Evolutionary conservation across 2,797 vertebrate genomes (phyloP), one percentile per base, ranked within the genome.

Genomic region (Catharus ustulatus): DNA sequence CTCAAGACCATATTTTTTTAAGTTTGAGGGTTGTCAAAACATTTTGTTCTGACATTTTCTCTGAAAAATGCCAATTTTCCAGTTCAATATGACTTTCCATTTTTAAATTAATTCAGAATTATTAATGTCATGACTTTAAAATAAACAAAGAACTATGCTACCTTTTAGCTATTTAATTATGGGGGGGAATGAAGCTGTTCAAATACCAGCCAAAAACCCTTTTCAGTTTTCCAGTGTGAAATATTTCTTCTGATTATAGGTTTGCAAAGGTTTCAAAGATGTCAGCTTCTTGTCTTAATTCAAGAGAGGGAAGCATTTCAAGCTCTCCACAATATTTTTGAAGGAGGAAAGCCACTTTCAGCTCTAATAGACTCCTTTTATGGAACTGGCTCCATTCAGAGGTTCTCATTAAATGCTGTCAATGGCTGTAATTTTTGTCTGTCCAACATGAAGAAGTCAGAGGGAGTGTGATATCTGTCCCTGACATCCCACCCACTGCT

Each of bases 31-130:
- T 62, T 97, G 91, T 93, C 92, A 96, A 92, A 96, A 92, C 83
- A 93, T 90, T 94, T 96, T 88, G 62, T 91, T 63, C 84, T 93
- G 94, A 95, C 87, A 88, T 95, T 95, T 93, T 88, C 91, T 74
- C 63, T 58, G 55, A 93, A 96, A 96, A 93, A 94, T 90, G 87
- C 79, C 87, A 73, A 43, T 92, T 96, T 94, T 91, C 89, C 46
- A 55, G 89, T 78, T 85, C 45, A 51, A 49, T 89, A 80, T 68
- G 40, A 89, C 77, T 92, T 91, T 79, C 80, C 32, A n/a, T 38
- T 93, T 93, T 90, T 23, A 84, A 89, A 93, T 93, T 76, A 82
- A 69, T 61, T 42, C 48, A 38, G 90, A 85, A 86, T 91, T 88
- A 91, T 90, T 94, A 94, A 94, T 81, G 88, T 84, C 80, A 88